phyloP scores from a whole-genome alignment of 2,888 invertebrate genomes.

The Octonoba sinensis region DNA sequence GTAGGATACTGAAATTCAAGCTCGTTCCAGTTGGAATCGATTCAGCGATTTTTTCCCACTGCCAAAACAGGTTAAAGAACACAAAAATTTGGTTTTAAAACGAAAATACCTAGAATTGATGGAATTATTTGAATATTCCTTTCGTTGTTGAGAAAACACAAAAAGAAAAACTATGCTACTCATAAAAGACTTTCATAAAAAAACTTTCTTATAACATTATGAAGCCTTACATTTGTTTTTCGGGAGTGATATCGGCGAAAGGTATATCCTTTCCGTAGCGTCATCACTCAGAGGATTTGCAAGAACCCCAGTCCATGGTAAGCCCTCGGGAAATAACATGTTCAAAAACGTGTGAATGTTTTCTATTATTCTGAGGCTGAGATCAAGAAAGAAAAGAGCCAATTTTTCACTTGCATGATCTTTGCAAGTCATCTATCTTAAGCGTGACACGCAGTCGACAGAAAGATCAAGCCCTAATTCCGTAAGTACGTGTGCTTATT shows the following conservation, averaged over 20 bases:
- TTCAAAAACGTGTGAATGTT: slow-evolving; percentile 35
- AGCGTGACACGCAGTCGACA: slow-evolving; percentile 33
- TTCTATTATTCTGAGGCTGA: slow-evolving; percentile 39
- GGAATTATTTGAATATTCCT: no score
- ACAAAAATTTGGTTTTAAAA: no score
- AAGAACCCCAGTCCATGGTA: slow-evolving; percentile 12
- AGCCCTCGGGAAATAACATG: slow-evolving; percentile 27
- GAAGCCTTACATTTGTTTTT: neutral
- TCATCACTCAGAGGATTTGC: slow-evolving; percentile 21
- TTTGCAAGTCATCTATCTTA: slow-evolving; percentile 44
- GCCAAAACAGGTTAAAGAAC: no score
- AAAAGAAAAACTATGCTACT: no score
- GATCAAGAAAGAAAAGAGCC: slow-evolving; percentile 19
- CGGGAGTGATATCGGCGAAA: neutral
- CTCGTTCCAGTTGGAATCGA: no score
- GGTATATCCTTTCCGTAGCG: slow-evolving; percentile 9
- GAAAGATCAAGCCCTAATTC: slow-evolving; percentile 55
- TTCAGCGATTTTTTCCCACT: no score
- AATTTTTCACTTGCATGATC: slow-evolving; percentile 52
- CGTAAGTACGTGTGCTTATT: slow-evolving; percentile 56
- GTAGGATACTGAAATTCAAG: no score
- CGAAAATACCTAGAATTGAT: no score
- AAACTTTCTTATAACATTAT: no score
- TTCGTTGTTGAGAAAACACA: no score
- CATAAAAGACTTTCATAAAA: no score